Evolutionary conservation across 2,888 invertebrate species (phyloP).

Genomic region (Schrankia costaestrigalis): DNA sequence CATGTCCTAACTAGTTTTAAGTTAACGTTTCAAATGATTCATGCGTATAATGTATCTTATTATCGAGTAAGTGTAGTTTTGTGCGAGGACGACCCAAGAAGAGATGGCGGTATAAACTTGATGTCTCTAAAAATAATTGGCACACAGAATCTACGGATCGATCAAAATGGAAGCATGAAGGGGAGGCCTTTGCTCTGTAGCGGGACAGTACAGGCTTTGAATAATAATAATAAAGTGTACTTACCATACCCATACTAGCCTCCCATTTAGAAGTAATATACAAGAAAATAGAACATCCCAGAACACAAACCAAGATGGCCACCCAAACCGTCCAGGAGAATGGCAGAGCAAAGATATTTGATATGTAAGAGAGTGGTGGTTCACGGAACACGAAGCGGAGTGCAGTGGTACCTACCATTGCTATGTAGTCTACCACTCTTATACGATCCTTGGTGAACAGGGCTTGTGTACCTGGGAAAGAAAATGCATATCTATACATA

Average conservation of each 20-base stretch:
- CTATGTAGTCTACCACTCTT: conserved; percentile 74
- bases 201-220: too few relatives aligned
- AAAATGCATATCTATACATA: not conserved
- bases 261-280: conserved; percentile 75
- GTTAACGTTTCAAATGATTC: too few relatives aligned
- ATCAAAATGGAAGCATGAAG: too few relatives aligned
- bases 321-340: conserved; percentile 84
- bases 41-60: too few relatives aligned
- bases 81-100: too few relatives aligned
- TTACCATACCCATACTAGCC: conserved; percentile 62
- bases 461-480: conserved; percentile 54
- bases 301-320: conserved; percentile 72
- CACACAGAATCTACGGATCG: too few relatives aligned
- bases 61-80: too few relatives aligned
- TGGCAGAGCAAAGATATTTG: conserved; percentile 84
- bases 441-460: conserved; percentile 68
- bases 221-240: too few relatives aligned
- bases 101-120: too few relatives aligned
- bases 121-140: too few relatives aligned
- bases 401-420: conserved; percentile 75
- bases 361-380: conserved; percentile 83
- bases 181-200: too few relatives aligned
- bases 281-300: conserved; percentile 66
- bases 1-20: too few relatives aligned
- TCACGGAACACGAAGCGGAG: conserved; percentile 83